These are phyloP conservation scores for Tapirus terrestris DNA, from an alignment of 2,113 vertebrate species.

Conservation along the genomic window DNA sequence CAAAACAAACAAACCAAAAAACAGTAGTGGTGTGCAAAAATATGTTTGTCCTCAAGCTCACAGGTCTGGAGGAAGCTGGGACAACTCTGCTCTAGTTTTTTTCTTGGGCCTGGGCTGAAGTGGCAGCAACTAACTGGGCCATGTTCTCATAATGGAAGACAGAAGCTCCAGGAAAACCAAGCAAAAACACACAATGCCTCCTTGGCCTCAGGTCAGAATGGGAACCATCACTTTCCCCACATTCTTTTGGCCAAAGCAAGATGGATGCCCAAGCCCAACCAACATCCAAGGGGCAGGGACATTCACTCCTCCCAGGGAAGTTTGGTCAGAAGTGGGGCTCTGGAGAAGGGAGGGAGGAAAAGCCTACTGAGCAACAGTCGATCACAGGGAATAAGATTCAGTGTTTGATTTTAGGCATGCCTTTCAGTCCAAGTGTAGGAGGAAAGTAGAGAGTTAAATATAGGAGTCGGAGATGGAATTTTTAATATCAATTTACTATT, in stretches of 20 bases:
- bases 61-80: neutral
- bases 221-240: accelerated
- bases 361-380: neutral
- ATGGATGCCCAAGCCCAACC: accelerated
- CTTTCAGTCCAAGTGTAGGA: neutral
- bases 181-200: neutral
- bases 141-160: neutral
- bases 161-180: neutral
- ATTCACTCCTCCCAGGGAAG: neutral
- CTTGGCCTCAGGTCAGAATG: neutral
- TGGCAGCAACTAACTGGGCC: neutral
- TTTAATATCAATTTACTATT: conserved; percentile 55
- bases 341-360: accelerated
- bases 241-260: neutral
- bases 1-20: neutral
- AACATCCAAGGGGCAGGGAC: neutral
- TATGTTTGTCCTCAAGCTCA: neutral
- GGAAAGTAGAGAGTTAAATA: neutral
- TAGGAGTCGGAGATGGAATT: neutral
- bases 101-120: neutral
- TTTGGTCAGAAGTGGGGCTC: too few species aligned
- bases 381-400: too few species aligned
- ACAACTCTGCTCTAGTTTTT: neutral
- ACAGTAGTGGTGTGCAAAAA: neutral
- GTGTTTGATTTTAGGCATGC: neutral